Base-by-base conservation (phyloP, 23 tunicate genomes). In the Styela clava region DNA sequence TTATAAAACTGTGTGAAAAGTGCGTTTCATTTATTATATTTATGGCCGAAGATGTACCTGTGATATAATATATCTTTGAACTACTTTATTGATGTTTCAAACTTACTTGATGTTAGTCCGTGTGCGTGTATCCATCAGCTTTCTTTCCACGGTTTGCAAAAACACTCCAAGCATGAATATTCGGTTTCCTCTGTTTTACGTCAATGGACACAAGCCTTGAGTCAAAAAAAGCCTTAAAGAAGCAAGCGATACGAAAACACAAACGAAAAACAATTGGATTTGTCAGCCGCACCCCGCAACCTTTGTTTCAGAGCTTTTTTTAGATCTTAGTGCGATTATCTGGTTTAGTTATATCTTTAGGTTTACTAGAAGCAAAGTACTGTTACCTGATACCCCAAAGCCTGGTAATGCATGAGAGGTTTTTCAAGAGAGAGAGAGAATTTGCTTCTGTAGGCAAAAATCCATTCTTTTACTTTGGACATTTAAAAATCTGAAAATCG, bases 101-200 rank as follows among this genome's bases (percentile, higher is more conserved):
- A n/a, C n/a, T n/a, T n/a, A n/a, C n/a, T n/a, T n/a, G n/a, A n/a
- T n/a, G n/a, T n/a, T n/a, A n/a, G n/a, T n/a, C n/a, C n/a, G n/a
- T n/a, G n/a, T n/a, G n/a, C n/a, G n/a, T n/a, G n/a, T n/a, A n/a
- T n/a, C n/a, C n/a, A n/a, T n/a, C n/a, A n/a, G n/a, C n/a, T 71
- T 19, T 56, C 64, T 51, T 76, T 44, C 31, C 31, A 1, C 44
- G 67, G 28, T 24, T 76, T 52, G 81, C 65, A 21, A 27, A 76
- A 76, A 76, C 81, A 21, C 81, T 21, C 81, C 81, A 52, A 76
- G 64, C 81, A 76, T 76, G 81, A 76, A 76, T 29, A 76, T 76
- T 76, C 65, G 81, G 81, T 76, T 76, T 76, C 81, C 81, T 37
- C 52, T 31, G 81, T 16, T 37, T 76, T 71, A 30, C 77, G 77